These are phyloP conservation scores for Ctenopoma multispine DNA, from an alignment of 2,797 vertebrate species.

Conservation along the genomic window DNA sequence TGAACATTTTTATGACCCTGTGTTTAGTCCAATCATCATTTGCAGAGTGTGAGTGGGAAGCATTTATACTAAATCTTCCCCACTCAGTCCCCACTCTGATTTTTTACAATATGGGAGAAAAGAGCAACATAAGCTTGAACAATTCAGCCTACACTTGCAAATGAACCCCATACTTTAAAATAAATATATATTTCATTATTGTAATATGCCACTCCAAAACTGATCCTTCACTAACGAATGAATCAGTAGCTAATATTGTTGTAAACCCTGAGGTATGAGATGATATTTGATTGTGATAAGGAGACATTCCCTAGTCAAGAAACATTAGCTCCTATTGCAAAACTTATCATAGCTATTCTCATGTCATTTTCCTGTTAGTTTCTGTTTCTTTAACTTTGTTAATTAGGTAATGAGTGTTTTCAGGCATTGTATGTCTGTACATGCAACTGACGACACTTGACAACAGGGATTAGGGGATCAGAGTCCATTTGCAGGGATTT, in stretches of 20 bases:
- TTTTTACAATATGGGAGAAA: too few relatives aligned
- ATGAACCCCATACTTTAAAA: not conserved
- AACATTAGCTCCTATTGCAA: not conserved
- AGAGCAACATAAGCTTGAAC: not conserved
- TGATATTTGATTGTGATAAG: not conserved
- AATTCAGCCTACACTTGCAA: not conserved
- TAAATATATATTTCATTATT: not conserved
- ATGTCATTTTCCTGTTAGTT: not conserved
- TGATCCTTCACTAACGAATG: not conserved
- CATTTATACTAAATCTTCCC: not conserved
- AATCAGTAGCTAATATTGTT: not conserved
- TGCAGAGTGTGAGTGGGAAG: not conserved
- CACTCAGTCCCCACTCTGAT: too few relatives aligned
- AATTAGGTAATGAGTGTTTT: constrained; percentile 24
- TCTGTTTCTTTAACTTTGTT: constrained; percentile 2
- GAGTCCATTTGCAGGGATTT: constrained; percentile 78
- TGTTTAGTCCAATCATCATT: not conserved
- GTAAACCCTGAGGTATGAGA: not conserved
- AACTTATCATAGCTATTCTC: not conserved
- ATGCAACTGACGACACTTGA: constrained; percentile 12
- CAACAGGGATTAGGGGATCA: constrained; percentile 52
- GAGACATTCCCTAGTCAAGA: not conserved
- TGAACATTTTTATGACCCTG: not conserved
- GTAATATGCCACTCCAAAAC: not conserved
- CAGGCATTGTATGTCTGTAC: constrained; percentile 9